phyloP scores from a whole-genome alignment of 2,888 invertebrate genomes.

The Drosophila mercatorum region DNA sequence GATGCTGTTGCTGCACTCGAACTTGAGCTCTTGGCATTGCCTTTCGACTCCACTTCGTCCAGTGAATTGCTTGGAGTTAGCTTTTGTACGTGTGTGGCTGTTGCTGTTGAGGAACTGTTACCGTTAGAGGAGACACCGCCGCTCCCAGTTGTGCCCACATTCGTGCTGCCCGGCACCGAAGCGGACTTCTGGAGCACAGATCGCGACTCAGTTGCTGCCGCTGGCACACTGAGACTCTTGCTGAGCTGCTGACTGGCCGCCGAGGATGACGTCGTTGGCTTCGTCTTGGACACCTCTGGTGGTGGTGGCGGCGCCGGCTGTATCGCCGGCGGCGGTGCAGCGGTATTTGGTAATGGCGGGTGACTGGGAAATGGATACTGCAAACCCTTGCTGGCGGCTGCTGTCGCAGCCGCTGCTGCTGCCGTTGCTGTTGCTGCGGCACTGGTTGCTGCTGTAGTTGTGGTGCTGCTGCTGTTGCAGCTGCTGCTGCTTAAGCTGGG shows the following conservation, averaged over 20 bases:
- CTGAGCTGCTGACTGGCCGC: conserved; percentile 66
- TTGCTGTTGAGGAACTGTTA: conserved; percentile 77
- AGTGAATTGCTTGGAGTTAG: conserved; percentile 50
- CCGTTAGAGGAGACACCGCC: conserved; percentile 69
- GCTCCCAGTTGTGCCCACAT: conserved; percentile 78
- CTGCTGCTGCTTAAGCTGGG: conserved; percentile 23
- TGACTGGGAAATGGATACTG: conserved; percentile 93
- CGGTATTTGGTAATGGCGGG: conserved; percentile 87
- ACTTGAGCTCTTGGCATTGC: conserved; percentile 36
- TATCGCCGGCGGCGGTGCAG: conserved; percentile 79
- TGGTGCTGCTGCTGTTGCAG: conserved; percentile 1
- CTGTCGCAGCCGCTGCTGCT: conserved; percentile 25
- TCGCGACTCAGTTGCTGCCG: conserved; percentile 31
- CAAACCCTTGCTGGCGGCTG: conserved; percentile 84
- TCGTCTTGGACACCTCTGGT: conserved; percentile 53
- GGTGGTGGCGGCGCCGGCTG: conserved; percentile 76
- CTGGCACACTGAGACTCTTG: conserved; percentile 83
- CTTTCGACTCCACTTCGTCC: conserved; percentile 51
- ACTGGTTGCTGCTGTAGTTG: conserved; percentile 10
- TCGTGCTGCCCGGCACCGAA: conserved; percentile 84
- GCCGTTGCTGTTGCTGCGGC: conserved; percentile 13
- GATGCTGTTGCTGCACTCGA: conserved; percentile 22
- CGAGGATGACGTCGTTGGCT: conserved; percentile 37
- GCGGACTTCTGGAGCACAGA: conserved; percentile 80
- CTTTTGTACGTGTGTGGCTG: conserved; percentile 65